phyloP scores from a whole-genome alignment of 2,113 vertebrate species.

The Pelmatolapia mariae region DNA sequence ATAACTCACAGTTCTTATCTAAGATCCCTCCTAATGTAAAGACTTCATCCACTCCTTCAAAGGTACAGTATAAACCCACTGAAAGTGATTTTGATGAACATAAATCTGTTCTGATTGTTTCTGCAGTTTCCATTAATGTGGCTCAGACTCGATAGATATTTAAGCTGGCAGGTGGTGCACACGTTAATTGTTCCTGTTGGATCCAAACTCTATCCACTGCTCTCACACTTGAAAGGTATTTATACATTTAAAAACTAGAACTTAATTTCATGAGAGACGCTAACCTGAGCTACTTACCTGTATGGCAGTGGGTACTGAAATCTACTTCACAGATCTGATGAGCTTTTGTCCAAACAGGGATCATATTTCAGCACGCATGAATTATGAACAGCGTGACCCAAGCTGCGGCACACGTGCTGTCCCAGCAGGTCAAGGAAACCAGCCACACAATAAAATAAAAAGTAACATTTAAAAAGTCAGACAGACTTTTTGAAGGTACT shows the following conservation, averaged over 20 bases:
- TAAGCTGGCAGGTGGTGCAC: background rate
- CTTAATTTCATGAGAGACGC: background rate
- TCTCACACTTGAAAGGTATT: background rate
- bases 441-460: background rate
- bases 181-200: background rate
- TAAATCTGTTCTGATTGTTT: background rate
- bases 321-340: background rate
- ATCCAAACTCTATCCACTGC: background rate
- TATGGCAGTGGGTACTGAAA: background rate
- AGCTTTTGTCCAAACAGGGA: background rate
- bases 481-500: background rate
- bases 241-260: background rate
- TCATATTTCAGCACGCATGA: background rate
- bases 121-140: background rate
- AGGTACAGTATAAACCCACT: background rate
- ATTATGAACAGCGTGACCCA: background rate
- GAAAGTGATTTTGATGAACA: background rate
- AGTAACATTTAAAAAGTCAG: background rate
- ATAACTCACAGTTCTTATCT: background rate
- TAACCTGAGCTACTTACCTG: background rate
- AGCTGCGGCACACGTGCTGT: background rate
- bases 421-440: background rate
- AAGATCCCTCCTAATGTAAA: background rate
- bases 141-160: background rate
- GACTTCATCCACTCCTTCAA: background rate